Conservation (phyloP, 2,113 vertebrate species). For the Vanacampus margaritifer region DNA sequence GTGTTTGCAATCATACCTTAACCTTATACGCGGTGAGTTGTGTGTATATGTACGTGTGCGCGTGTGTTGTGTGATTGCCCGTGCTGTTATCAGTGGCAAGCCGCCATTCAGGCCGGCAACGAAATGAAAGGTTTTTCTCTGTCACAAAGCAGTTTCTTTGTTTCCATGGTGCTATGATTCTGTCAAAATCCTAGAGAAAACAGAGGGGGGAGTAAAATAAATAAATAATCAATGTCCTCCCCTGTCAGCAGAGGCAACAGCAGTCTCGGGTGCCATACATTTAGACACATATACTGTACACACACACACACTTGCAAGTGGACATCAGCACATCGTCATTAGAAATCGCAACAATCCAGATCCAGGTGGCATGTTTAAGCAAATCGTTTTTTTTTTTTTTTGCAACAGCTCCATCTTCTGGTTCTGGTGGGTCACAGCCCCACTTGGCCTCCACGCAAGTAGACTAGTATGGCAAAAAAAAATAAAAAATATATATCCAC, state of each 20-base stretch:
- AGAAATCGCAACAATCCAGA: too few relatives aligned
- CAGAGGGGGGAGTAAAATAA: slow-evolving; percentile 70
- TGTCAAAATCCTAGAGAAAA: slow-evolving; percentile 95
- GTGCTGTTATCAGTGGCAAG: slow-evolving; percentile 77
- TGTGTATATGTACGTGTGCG: slow-evolving; percentile 11
- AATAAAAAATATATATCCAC: too few relatives aligned
- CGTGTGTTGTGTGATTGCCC: slow-evolving; percentile 60
- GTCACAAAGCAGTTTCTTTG: slow-evolving; percentile 95
- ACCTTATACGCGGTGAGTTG: slow-evolving; percentile 47
- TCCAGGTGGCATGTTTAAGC: too few relatives aligned
- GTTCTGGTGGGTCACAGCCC: background rate
- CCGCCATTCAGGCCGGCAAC: slow-evolving; percentile 83
- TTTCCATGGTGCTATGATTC: slow-evolving; percentile 99
- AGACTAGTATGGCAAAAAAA: background rate
- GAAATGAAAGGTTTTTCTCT: slow-evolving; percentile 93
- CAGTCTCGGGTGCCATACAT: slow-evolving; percentile 48
- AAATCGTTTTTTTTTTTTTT: too few relatives aligned
- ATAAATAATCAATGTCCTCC: slow-evolving; percentile 93
- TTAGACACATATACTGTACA: background rate
- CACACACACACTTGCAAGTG: background rate
- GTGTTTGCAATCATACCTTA: slow-evolving; percentile 64
- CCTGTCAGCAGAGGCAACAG: slow-evolving; percentile 64
- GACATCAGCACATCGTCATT: background rate
- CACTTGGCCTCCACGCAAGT: background rate
- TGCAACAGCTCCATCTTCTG: background rate